A percentile compares a stretch with the other conserved stretches of the same genome.
Conservation (phyloP, 2,888 invertebrate genomes). For the Stratiomys singularior region DNA sequence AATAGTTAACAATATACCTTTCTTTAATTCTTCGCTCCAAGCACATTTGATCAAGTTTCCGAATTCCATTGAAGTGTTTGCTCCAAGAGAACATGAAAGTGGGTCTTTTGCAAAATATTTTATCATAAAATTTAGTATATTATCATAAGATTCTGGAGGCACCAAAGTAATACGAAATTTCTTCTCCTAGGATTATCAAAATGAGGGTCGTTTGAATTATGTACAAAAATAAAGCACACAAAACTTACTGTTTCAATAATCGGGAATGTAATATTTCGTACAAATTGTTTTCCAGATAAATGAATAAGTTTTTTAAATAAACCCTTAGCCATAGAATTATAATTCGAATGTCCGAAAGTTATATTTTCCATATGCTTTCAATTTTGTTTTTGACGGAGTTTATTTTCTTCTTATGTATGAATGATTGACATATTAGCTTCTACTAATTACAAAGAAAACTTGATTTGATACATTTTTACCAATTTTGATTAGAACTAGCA, state of each 20-base stretch:
- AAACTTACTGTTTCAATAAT: neutral
- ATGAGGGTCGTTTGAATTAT: no score
- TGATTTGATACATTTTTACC: no score
- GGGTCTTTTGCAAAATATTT: conserved; percentile 21
- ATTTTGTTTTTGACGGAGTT: conserved; percentile 8
- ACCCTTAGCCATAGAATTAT: neutral
- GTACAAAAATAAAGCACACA: no score
- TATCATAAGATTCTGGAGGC: neutral
- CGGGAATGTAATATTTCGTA: neutral
- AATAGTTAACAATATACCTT: neutral
- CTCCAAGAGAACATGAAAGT: conserved; percentile 4
- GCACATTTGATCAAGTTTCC: neutral
- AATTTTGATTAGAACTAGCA: no score
- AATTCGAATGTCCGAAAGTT: neutral
- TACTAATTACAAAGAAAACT: no score
- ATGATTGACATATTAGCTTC: no score
- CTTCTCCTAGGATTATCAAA: neutral
- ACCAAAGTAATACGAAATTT: conserved; percentile 1
- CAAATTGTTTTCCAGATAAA: neutral
- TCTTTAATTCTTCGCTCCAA: conserved; percentile 8
- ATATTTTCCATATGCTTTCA: neutral
- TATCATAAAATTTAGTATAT: neutral
- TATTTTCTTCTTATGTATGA: no score
- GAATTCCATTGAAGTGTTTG: neutral
- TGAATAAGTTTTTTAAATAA: conserved; percentile 14